Evolutionary conservation across 2,888 invertebrate genomes (phyloP).

Genomic region (Rutpela maculata): DNA sequence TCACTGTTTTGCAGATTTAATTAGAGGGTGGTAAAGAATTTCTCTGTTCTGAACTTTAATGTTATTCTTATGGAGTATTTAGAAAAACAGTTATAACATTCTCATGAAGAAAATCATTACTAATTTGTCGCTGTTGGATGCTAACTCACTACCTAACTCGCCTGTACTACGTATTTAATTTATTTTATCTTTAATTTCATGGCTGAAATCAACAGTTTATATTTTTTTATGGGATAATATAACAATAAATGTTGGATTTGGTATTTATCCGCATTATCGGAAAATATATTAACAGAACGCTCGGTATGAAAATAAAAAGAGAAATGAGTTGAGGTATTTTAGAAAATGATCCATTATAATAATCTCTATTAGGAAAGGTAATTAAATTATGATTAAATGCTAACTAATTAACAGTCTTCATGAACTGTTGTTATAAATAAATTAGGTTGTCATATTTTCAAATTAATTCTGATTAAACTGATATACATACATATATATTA

Average conservation of each 20-base stretch:
- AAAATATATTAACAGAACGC: conserved; percentile 20
- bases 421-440: conserved; percentile 19
- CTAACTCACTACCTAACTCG: no score
- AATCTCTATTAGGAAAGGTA: neutral
- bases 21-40: no score
- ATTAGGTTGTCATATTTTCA: neutral
- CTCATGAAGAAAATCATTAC: no score
- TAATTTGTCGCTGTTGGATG: no score
- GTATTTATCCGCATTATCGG: conserved; percentile 15
- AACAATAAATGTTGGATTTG: neutral
- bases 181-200: no score
- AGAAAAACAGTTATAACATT: no score
- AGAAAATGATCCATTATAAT: conserved; percentile 15
- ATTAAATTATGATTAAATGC: conserved; percentile 26
- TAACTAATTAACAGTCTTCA: conserved; percentile 8
- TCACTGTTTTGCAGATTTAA: no score
- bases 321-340: conserved; percentile 23
- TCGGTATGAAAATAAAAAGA: conserved; percentile 19
- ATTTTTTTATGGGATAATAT: neutral
- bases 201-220: no score
- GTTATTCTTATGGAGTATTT: no score
- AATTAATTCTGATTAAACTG: conserved; percentile 1
- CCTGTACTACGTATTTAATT: no score
- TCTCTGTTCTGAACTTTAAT: no score
- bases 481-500: no score